A percentile compares a stretch with the other conserved stretches of the same genome.
Conservation (phyloP, 2,113 vertebrate species). For the Mastomys natalensis region DNA sequence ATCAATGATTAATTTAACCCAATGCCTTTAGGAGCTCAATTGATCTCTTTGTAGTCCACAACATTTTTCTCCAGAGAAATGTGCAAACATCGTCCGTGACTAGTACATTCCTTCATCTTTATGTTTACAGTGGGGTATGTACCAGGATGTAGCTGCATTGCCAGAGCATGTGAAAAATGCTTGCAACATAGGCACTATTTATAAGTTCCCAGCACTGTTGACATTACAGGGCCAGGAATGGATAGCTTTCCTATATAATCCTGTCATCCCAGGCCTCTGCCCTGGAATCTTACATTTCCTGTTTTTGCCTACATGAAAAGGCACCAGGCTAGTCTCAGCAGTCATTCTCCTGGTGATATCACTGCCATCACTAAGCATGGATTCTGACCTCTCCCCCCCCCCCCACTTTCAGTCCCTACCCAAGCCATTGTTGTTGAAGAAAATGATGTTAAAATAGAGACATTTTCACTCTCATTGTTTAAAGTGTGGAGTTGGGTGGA, state of each 20-base stretch:
- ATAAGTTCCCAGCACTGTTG: conserved; percentile 31
- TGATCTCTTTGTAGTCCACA: conserved; percentile 17
- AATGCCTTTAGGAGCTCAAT: conserved; percentile 44
- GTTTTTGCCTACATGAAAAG: not conserved
- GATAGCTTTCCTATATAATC: not conserved
- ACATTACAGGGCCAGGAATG: not conserved
- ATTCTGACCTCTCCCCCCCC: not conserved
- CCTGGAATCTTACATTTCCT: conserved; percentile 2
- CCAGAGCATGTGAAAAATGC: conserved; percentile 37
- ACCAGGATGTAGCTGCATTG: not conserved
- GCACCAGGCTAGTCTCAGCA: not conserved
- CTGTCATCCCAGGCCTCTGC: not conserved
- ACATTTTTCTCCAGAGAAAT: conserved; percentile 51
- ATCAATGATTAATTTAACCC: conserved; percentile 74
- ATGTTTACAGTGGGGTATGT: not conserved
- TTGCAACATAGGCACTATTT: not conserved
- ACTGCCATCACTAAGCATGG: not conserved
- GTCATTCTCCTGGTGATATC: not conserved
- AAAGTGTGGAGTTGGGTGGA: not conserved
- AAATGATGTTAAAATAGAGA: not conserved
- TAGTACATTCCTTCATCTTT: conserved; percentile 26
- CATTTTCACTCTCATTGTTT: not conserved
- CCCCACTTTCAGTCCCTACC: not conserved
- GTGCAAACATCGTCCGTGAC: not conserved
- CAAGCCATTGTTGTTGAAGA: not conserved